These are phyloP conservation scores for Neodiprion lecontei DNA, from an alignment of 1,140 invertebrate species.

Conservation along the genomic window DNA sequence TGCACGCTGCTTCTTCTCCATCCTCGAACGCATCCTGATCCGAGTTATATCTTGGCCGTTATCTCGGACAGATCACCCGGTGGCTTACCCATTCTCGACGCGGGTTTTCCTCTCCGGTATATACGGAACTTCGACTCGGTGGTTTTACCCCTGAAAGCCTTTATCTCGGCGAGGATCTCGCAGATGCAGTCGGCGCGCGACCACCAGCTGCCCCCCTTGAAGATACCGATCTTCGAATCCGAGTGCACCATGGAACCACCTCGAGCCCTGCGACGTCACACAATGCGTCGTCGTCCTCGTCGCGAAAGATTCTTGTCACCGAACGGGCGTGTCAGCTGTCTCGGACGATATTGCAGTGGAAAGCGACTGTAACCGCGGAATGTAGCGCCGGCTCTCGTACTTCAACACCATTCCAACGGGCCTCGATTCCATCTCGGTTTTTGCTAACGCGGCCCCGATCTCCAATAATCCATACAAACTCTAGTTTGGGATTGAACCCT, in stretches of 20 bases:
- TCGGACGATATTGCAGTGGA: neutral
- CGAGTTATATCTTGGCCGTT: neutral
- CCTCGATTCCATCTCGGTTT: neutral
- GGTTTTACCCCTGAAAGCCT: conserved; percentile 5
- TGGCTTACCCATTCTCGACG: neutral
- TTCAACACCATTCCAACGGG: neutral
- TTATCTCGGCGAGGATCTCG: conserved; percentile 1
- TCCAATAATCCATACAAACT: neutral
- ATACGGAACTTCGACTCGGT: conserved; percentile 1
- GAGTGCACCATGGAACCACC: neutral
- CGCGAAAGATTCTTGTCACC: neutral
- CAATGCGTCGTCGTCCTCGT: neutral
- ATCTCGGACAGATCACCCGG: conserved; percentile 4
- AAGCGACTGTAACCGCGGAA: neutral
- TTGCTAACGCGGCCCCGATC: neutral
- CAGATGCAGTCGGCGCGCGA: conserved; percentile 6
- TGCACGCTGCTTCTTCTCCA: neutral
- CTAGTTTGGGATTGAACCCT: too few relatives aligned
- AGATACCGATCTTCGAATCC: neutral
- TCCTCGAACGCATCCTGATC: neutral
- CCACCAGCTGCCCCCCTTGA: neutral
- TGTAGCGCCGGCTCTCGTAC: neutral
- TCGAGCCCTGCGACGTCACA: neutral
- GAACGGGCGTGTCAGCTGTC: conserved; percentile 1
- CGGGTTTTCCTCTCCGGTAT: neutral